A percentile compares a stretch with the other conserved stretches of the same genome.
phyloP scores from a whole-genome alignment of 2,113 vertebrate species.

The Sander lucioperca region DNA sequence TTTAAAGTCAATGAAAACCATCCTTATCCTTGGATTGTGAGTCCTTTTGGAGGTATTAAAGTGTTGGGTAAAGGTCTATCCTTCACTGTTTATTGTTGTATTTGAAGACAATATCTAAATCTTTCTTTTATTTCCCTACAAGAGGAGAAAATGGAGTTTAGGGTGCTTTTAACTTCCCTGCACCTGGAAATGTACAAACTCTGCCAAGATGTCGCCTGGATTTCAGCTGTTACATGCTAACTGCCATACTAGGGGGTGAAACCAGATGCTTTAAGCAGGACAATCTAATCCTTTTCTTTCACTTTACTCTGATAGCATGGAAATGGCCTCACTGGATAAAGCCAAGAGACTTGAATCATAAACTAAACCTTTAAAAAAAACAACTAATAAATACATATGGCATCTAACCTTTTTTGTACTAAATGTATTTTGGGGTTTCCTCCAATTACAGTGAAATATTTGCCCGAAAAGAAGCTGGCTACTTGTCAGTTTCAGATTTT shows the following conservation, averaged over 20 bases:
- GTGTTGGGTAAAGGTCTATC: neutral
- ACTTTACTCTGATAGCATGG: slow-evolving; percentile 32
- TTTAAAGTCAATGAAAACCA: neutral
- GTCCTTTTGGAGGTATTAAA: neutral
- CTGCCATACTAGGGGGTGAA: slow-evolving; percentile 45
- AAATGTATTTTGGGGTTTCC: slow-evolving; percentile 45
- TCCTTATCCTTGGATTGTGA: neutral
- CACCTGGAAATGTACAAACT: slow-evolving; percentile 58
- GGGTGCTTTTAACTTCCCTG: slow-evolving; percentile 23
- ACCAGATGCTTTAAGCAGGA: slow-evolving; percentile 47
- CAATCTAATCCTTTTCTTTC: slow-evolving; percentile 40
- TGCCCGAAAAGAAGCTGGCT: slow-evolving; percentile 46
- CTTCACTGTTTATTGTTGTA: slow-evolving; percentile 19
- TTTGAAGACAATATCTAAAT: slow-evolving; percentile 21
- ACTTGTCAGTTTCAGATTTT: slow-evolving; percentile 39
- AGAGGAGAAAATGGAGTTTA: neutral
- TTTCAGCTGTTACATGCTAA: slow-evolving; percentile 38
- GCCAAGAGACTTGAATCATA: slow-evolving; percentile 11
- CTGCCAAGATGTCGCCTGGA: slow-evolving; percentile 57
- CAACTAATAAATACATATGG: neutral
- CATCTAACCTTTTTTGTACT: slow-evolving; percentile 17
- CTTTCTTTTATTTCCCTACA: slow-evolving; percentile 27
- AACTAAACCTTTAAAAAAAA: slow-evolving; percentile 17
- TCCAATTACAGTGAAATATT: slow-evolving; percentile 40
- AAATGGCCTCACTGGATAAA: slow-evolving; percentile 28